Percentiles rank a stretch among this genome's conserved stretches.
These are phyloP conservation scores for Laupala kohalensis DNA, from an alignment of 1,140 invertebrate species.

Conservation along the genomic window DNA sequence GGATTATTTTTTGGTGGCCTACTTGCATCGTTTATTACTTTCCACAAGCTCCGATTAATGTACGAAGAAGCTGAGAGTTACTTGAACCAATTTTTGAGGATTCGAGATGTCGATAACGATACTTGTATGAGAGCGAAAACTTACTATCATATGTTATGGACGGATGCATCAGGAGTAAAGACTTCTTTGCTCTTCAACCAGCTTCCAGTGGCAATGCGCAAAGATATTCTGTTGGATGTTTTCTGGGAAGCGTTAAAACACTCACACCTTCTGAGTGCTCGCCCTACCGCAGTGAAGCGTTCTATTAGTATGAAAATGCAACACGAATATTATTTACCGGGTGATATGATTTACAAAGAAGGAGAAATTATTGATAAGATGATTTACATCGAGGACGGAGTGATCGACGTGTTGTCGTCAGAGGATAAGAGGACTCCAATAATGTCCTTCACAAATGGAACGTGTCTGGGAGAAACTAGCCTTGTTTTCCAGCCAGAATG, in stretches of 20 bases:
- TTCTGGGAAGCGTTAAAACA: not conserved
- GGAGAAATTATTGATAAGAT: slow-evolving; percentile 29
- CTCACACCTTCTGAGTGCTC: not conserved
- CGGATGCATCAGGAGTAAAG: not conserved
- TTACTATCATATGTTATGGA: not conserved
- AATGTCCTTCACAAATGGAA: slow-evolving; percentile 31
- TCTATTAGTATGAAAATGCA: slow-evolving; percentile 19
- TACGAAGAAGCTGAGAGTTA: not conserved
- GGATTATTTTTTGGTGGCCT: not conserved
- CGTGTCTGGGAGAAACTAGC: slow-evolving; percentile 30
- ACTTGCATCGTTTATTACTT: not conserved
- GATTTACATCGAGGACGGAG: slow-evolving; percentile 29
- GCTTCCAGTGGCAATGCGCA: not conserved
- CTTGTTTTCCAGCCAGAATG: slow-evolving; percentile 16
- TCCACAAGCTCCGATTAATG: not conserved
- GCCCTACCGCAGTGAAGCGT: not conserved
- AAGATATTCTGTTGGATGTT: not conserved
- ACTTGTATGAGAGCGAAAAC: not conserved
- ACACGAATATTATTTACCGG: slow-evolving; percentile 28
- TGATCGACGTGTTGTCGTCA: slow-evolving; percentile 32
- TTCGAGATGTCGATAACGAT: not conserved
- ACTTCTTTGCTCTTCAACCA: not conserved
- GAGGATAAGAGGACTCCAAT: slow-evolving; percentile 33
- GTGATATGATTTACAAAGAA: slow-evolving; percentile 29
- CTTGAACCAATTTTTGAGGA: not conserved